Percentiles rank a stretch among this genome's conserved stretches.
Evolutionary conservation across 2,888 invertebrate genomes (phyloP).

Genomic region (Harpalus rubripes): DNA sequence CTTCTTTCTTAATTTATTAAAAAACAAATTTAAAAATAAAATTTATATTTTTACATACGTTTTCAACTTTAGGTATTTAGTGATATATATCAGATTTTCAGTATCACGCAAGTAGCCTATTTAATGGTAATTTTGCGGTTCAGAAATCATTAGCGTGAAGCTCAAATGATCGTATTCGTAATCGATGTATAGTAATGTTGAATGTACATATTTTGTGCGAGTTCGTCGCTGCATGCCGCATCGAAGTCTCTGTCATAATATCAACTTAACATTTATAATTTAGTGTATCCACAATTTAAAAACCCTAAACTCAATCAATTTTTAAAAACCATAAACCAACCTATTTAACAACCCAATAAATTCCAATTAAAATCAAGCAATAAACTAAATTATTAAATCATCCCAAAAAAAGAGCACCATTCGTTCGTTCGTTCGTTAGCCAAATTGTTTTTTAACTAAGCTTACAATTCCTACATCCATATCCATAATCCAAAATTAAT

Average conservation of each 20-base stretch:
- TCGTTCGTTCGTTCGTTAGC: constrained; percentile 48
- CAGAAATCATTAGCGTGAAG: no score
- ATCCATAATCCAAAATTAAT: constrained; percentile 57
- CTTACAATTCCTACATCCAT: constrained; percentile 40
- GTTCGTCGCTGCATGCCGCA: background rate
- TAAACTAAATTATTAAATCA: constrained; percentile 55
- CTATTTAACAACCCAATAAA: constrained; percentile 25
- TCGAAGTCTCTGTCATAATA: background rate
- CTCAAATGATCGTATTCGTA: no score
- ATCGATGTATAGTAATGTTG: no score
- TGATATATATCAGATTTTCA: no score
- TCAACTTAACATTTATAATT: constrained; percentile 1
- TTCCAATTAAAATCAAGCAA: constrained; percentile 36
- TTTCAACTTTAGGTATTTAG: no score
- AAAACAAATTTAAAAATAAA: no score
- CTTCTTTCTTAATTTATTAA: no score
- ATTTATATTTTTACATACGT: no score
- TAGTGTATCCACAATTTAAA: background rate
- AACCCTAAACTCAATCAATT: constrained; percentile 34
- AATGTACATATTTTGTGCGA: no score
- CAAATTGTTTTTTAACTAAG: constrained; percentile 59
- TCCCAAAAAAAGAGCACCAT: constrained; percentile 20
- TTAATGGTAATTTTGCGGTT: no score
- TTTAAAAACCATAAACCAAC: constrained; percentile 10
- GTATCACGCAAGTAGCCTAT: no score